These are phyloP conservation scores for Drosophila sulfurigaster DNA, from an alignment of 1,140 invertebrate species.

Conservation along the genomic window DNA sequence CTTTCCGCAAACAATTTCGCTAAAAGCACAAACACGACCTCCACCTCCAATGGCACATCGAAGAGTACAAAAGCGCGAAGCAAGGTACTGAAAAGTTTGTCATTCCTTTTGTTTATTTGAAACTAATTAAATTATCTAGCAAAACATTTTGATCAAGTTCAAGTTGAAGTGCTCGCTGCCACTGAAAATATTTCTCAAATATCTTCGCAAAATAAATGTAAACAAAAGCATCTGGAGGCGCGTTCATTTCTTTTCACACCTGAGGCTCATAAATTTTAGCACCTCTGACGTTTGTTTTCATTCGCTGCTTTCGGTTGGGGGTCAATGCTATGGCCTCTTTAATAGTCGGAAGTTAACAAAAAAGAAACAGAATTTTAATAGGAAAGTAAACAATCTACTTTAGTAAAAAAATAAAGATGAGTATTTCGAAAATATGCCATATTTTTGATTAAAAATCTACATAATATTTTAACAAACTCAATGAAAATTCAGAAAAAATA, in stretches of 20 bases:
- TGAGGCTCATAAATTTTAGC: slow-evolving; percentile 62
- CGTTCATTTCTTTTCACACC: slow-evolving; percentile 56
- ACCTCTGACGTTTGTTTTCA: slow-evolving; percentile 45
- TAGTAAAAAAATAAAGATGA: too few relatives aligned
- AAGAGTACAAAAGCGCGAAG: not conserved
- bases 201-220: slow-evolving; percentile 57
- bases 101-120: slow-evolving; percentile 60
- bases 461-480: not conserved
- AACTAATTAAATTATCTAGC: slow-evolving; percentile 62
- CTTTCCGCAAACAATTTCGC: slow-evolving; percentile 45
- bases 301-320: slow-evolving; percentile 16
- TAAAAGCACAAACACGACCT: slow-evolving; percentile 41
- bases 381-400: too few relatives aligned
- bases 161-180: slow-evolving; percentile 60
- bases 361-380: too few relatives aligned
- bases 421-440: too few relatives aligned
- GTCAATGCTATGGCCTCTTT: slow-evolving; percentile 11
- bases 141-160: slow-evolving; percentile 64
- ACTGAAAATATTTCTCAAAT: slow-evolving; percentile 44
- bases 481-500: not conserved
- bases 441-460: not conserved
- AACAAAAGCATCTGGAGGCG: slow-evolving; percentile 37
- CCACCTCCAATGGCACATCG: too few relatives aligned
- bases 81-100: slow-evolving; percentile 32
- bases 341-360: not conserved